Percentiles rank a stretch among this genome's conserved stretches.
These are phyloP conservation scores for Archilochus colubris DNA, from an alignment of 2,113 vertebrate genomes.

Conservation along the genomic window DNA sequence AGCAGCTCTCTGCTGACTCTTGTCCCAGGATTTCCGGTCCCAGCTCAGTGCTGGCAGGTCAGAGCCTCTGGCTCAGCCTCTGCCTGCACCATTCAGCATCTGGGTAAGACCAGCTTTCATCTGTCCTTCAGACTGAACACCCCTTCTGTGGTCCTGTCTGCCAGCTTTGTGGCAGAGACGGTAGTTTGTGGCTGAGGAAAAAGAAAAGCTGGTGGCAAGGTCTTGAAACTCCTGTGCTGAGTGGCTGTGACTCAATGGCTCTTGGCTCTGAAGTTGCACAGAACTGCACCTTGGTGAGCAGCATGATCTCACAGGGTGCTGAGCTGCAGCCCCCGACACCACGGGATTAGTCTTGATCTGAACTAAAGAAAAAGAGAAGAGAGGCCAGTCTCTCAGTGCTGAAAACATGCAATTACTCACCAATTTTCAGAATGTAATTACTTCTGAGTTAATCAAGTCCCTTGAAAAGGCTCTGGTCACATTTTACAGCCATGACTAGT, in stretches of 20 bases:
- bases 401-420: slow-evolving; percentile 2
- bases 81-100: not conserved
- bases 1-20: not conserved
- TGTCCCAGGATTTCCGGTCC: not conserved
- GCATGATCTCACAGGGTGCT: not conserved
- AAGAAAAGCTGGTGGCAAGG: not conserved
- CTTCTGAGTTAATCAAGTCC: slow-evolving; percentile 4
- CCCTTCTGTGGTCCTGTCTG: not conserved
- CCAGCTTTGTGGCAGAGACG: not conserved
- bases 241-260: slow-evolving; percentile 17
- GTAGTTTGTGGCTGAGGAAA: not conserved
- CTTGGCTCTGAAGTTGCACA: not conserved
- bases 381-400: rapidly evolving
- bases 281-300: not conserved
- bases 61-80: not conserved
- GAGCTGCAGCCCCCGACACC: not conserved
- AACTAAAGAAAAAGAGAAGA: not conserved
- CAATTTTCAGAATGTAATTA: not conserved
- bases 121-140: not conserved
- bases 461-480: not conserved
- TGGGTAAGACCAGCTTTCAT: not conserved
- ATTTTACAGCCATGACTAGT: not conserved
- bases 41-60: not conserved
- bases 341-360: not conserved
- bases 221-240: not conserved